Base-by-base conservation (phyloP, 2,797 vertebrate species). In the Enteromius unitaeniatus region DNA sequence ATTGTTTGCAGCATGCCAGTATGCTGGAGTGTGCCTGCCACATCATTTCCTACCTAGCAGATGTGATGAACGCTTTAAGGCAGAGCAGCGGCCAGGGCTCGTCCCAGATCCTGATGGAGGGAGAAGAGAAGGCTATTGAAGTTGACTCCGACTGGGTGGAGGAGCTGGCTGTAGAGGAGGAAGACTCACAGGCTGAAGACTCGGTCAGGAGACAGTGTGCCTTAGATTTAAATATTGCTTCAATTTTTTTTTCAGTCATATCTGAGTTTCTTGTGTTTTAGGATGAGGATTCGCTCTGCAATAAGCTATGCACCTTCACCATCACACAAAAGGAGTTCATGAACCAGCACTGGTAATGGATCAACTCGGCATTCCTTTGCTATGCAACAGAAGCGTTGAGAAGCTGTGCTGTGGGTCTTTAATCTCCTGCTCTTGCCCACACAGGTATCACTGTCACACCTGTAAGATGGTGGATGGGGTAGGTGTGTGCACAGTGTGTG, bases 401-500 rank as follows among this genome's bases (percentile, higher is more conserved):
- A 81, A 69, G 65, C 55, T n/a, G n/a, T 67, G 4, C 51, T 76
- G 51, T 79, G 34, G 42, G 77, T 21, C 23, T 69, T 79, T 87
- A 83, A 88, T 78, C 40, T 84, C 79, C 85, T 87, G 84, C 86
- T 90, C 82, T 89, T 89, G 53, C 77, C 89, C 70, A 82, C 89
- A 64, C 91, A 99, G 98, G 98, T 99, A 99, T 92, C 98, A 99
- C 93, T 99, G 98, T 94, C 98, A 99, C 92, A 99, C 98, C 72
- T 99, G 98, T 94, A 99, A 99, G 92, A 99, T 99, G 98, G 98
- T 99, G 85, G 98, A 99, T 89, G 98, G 98, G 62, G 98, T 99
- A 82, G 98, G 98, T 84, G 98, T 99, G 86, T 99, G 98, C 94
- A 99, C 98, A 47, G 98, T 99, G 88, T 99, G 98, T 73, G 98